Base-by-base conservation (phyloP, 2,797 vertebrate species). In the Holocentrus rufus region DNA sequence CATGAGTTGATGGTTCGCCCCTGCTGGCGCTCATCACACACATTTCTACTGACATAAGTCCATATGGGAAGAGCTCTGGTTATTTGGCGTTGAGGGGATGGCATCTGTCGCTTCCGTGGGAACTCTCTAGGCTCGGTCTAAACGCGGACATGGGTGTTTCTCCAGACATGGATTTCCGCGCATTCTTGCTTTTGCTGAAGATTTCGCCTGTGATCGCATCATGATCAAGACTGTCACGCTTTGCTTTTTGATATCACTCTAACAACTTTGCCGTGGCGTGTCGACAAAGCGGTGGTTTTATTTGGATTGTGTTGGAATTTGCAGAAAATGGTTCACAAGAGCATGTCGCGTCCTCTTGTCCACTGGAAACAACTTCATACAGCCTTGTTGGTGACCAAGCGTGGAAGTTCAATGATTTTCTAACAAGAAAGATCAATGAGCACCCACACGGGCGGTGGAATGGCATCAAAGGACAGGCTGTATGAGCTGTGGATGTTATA, bases 401-500 rank as follows among this genome's bases (percentile, higher is more conserved):
- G 69, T 20, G 22, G 23, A 83, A 69, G 52, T 85, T 87, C 49
- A 17, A 79, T 73, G 82, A 58, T 86, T 72, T 83, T 82, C 61
- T 81, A 30, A 81, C 59, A 80, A n/a, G 52, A 36, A 70, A 77
- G 70, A 65, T 34, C 54, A 17, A 85, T 85, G 81, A 87, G 85
- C 75, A 87, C 79, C 74, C 83, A 90, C 68, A 85, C 86, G 67
- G 82, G 87, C 68, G 81, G 83, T 62, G 89, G 92, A 86, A 96
- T 98, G 96, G 95, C 96, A 89, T 95, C 96, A 85, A 95, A 95
- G 79, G 96, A 98, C 84, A 87, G 94, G 80, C 94, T 98, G 61
- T 95, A 95, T 63, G 96, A 98, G 93, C 94, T 97, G 79, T 98
- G 97, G 96, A 96, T 97, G 95, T 94, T 96, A 4, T 97, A 96